A percentile compares a stretch with the other conserved stretches of the same genome.
phyloP scores from a whole-genome alignment of 1,140 invertebrate genomes.

The Drosophila aff. region DNA sequence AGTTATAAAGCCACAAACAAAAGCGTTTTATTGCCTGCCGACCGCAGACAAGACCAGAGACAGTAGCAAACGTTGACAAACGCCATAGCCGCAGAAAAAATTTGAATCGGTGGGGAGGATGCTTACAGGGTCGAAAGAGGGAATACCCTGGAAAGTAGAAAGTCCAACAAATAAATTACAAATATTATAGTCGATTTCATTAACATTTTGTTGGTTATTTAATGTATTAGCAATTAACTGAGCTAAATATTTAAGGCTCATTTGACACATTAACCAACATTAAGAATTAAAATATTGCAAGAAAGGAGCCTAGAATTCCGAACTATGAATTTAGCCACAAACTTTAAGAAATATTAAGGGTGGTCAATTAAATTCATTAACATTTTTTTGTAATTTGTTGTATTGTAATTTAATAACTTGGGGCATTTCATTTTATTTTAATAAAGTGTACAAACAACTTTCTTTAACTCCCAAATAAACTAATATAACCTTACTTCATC shows the following conservation, averaged over 20 bases:
- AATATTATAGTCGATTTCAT: not conserved
- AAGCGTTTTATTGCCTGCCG: conserved; percentile 71
- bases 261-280: not conserved
- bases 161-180: not conserved
- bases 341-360: not conserved
- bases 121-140: not conserved
- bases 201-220: not conserved
- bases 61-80: conserved; percentile 50
- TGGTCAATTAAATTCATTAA: too few relatives aligned
- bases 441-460: too few relatives aligned
- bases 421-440: not conserved
- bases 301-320: not conserved
- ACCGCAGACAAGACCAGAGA: conserved; percentile 50
- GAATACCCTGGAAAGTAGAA: not conserved
- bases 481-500: not conserved
- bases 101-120: not conserved
- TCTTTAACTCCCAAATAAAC: not conserved
- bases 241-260: fast-evolving
- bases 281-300: fast-evolving
- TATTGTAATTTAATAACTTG: too few relatives aligned
- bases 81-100: conserved; percentile 37
- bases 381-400: too few relatives aligned
- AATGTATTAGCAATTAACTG: not conserved
- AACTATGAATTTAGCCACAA: not conserved
- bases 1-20: conserved; percentile 56